Evolutionary conservation across 2,113 vertebrate genomes (phyloP).

Genomic region (Gasterosteus aculeatus): DNA sequence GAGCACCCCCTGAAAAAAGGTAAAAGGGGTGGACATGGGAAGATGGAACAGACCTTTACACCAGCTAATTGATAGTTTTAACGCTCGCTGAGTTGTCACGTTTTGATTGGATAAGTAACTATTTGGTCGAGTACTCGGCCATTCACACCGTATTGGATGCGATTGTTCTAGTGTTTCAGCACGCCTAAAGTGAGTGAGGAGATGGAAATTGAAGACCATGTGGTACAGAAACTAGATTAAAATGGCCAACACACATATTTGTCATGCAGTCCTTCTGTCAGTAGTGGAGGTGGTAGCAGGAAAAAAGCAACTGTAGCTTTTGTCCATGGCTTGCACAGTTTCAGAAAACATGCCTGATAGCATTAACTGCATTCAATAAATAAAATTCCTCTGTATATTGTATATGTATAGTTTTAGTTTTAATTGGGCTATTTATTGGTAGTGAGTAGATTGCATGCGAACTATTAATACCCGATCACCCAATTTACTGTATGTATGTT

Average conservation of each 20-base stretch:
- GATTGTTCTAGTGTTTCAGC: background rate
- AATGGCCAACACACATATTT: slow-evolving; percentile 9
- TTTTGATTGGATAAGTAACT: slow-evolving; percentile 15
- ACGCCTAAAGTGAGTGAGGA: background rate
- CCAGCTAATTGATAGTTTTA: slow-evolving; percentile 38
- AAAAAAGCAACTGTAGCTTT: background rate
- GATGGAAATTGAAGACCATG: background rate
- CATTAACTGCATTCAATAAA: background rate
- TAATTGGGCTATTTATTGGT: background rate
- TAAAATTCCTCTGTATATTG: background rate
- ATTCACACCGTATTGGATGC: background rate
- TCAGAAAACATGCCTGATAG: background rate
- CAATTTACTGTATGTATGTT: slow-evolving; percentile 8
- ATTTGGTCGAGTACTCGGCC: slow-evolving; percentile 3
- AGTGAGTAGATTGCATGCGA: background rate
- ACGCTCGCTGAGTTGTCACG: slow-evolving; percentile 38
- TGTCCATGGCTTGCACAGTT: background rate
- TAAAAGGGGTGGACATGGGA: slow-evolving; percentile 5
- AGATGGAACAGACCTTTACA: slow-evolving; percentile 1
- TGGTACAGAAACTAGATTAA: slow-evolving; percentile 12
- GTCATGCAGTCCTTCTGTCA: slow-evolving; percentile 5
- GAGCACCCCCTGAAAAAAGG: slow-evolving; percentile 11
- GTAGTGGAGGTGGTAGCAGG: no score
- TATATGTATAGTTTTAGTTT: background rate
- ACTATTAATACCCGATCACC: background rate